A percentile compares a stretch with the other conserved stretches of the same genome.
phyloP scores from a whole-genome alignment of 1,140 invertebrate genomes.

The Drosophila pandora region DNA sequence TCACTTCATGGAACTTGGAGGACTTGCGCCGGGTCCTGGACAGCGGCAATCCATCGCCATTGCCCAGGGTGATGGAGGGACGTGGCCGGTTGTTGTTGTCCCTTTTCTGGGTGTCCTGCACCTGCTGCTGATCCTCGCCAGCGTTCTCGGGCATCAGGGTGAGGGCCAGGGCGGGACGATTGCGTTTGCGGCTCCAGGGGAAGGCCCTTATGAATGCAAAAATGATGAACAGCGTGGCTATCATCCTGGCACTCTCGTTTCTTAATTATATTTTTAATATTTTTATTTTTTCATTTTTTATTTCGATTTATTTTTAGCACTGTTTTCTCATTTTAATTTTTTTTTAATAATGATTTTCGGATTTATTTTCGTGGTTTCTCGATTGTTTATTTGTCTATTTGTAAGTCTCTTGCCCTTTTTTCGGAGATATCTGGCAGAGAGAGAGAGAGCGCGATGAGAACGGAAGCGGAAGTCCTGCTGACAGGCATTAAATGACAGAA shows the following conservation, averaged over 20 bases:
- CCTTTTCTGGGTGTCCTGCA: slow-evolving; percentile 25
- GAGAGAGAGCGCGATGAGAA: neutral
- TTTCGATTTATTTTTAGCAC: slow-evolving; percentile 9
- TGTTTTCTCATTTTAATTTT: slow-evolving; percentile 25
- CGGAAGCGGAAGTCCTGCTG: slow-evolving; percentile 4
- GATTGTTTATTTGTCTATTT: neutral
- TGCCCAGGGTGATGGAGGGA: slow-evolving; percentile 54
- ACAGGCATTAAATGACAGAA: neutral
- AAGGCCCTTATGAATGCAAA: slow-evolving; percentile 83
- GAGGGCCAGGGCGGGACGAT: slow-evolving; percentile 47
- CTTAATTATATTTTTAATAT: neutral
- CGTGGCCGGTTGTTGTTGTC: slow-evolving; percentile 61
- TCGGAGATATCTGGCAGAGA: neutral
- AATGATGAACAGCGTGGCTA: slow-evolving; percentile 82
- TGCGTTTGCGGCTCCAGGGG: slow-evolving; percentile 73
- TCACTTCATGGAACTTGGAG: slow-evolving; percentile 77
- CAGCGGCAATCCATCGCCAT: slow-evolving; percentile 43
- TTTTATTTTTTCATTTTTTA: slow-evolving; percentile 14
- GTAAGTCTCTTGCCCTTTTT: neutral
- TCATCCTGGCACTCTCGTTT: slow-evolving; percentile 55
- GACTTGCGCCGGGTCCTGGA: slow-evolving; percentile 63
- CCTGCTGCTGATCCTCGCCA: slow-evolving; percentile 10
- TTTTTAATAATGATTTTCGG: slow-evolving; percentile 27
- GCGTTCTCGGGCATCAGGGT: slow-evolving; percentile 41
- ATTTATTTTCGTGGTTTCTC: neutral